Evolutionary conservation across 2,797 vertebrate genomes (phyloP), one percentile per base, ranked within the genome.

Genomic region (Centroberyx gerrardi): DNA sequence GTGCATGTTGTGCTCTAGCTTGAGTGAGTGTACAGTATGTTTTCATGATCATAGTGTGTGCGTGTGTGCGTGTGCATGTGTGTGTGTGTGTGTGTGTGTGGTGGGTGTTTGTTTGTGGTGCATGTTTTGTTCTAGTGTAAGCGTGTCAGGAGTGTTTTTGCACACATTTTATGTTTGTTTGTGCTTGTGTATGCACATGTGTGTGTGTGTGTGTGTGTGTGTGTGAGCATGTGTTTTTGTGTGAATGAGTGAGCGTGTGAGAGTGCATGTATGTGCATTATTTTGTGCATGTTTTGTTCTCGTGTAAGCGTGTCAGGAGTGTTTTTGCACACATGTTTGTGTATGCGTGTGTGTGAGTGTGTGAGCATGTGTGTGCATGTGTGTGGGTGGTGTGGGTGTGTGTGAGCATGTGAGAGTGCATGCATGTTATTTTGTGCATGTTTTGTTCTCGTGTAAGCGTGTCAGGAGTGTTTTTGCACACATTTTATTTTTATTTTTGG

Each of bases 361-460:
- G 49, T 54, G 49, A 40, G 31, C 54, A n/a, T n/a, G n/a, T n/a
- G 49, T 51, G 27, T 49, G 52, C n/a, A 18, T 56, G n/a, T 17
- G 40, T 63, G 7, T 42, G 36, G 28, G 31, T 33, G n/a, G 31
- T 33, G 31, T 33, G 31, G 4, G n/a, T n/a, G n/a, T 60, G 56
- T 27, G 38, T 60, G 65, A 51, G 72, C 56, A 69, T 68, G 56
- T 56, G 15, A 27, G 18, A 55, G 52, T 18, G 52, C 18, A 22
- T 28, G 54, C 10, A 3, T 28, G 54, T 33, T 33, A 33, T 33
- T 27, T 5, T 8, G 33, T 36, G 36, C 31, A 27, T 18, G 17
- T n/a, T 51, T 18, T 51, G 49, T 7, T n/a, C n/a, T n/a, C n/a
- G n/a, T n/a, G n/a, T n/a, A n/a, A n/a, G 17, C 48, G 8, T 49